These are phyloP conservation scores for Sterrhoptilus dennistouni DNA, from an alignment of 2,113 vertebrate species.

Conservation along the genomic window DNA sequence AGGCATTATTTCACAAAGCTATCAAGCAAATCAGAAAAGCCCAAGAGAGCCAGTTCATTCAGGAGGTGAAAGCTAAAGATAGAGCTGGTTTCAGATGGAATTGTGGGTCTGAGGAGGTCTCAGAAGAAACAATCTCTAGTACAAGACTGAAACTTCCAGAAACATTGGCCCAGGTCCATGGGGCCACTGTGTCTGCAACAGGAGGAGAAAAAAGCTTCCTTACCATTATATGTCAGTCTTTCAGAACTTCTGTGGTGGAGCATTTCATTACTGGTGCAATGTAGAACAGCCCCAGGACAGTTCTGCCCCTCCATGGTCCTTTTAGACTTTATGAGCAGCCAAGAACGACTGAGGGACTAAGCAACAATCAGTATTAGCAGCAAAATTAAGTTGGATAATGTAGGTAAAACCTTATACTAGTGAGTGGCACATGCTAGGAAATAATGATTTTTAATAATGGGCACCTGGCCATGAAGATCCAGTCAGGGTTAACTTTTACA, in stretches of 20 bases:
- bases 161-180: not conserved
- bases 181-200: not conserved
- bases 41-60: not conserved
- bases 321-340: not conserved
- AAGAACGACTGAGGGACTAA: not conserved
- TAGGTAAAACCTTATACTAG: not conserved
- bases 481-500: not conserved
- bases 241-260: not conserved
- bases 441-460: not conserved
- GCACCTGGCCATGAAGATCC: not conserved
- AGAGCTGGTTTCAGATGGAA: not conserved
- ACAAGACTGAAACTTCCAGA: not conserved
- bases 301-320: not conserved
- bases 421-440: not conserved
- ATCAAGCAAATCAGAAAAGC: not conserved
- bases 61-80: not conserved
- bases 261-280: not conserved
- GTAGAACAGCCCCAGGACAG: not conserved
- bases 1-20: not conserved
- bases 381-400: not conserved
- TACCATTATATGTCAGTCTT: not conserved
- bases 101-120: not conserved
- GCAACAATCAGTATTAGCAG: not conserved
- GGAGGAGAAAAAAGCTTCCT: not conserved
- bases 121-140: not conserved